Evolutionary conservation across 2,888 invertebrate species (phyloP), one percentile per base, ranked within the genome.

Genomic region (Syritta pipiens): DNA sequence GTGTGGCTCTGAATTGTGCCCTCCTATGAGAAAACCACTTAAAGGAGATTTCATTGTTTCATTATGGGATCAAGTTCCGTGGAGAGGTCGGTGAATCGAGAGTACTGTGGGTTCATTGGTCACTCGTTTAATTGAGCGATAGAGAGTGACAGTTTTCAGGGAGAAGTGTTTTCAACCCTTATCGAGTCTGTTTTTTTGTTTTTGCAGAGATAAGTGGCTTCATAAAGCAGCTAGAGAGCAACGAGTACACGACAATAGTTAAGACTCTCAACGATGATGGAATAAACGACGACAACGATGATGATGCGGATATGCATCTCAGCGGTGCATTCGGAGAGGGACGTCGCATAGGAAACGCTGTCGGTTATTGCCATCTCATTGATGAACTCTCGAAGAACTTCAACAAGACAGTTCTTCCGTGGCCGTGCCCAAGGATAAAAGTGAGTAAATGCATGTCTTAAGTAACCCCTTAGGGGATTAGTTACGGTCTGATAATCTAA

Each of bases 391-490:
- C 86, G 60, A 84, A 83, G 68, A 86, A 86, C 81, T 89, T 86
- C 77, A 87, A 88, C 81, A 89, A 88, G 82, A 87, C 85, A 63
- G 84, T 89, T 44, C 83, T 89, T 30, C 84, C 88, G 46, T 89
- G 89, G 89, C 89, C 89, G 57, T 89, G 89, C 83, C 87, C 88
- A 28, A 85, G 83, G 75, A 89, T 89, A 86, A 89, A 87, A 84
- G 89, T 89, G 82, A 88, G 89, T 86, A 37, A n/a, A n/a, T n/a
- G n/a, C n/a, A n/a, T n/a, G n/a, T n/a, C n/a, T 30, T 26, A 17
- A 19, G 2, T 9, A 26, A 17, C 9, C 9, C 9, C 4, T 7
- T 37, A n/a, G n/a, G n/a, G n/a, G n/a, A n/a, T n/a, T n/a, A n/a
- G n/a, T n/a, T n/a, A n/a, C n/a, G n/a, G n/a, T n/a, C n/a, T n/a